These are phyloP conservation scores for Vombatus ursinus DNA, from an alignment of 2,113 vertebrate genomes.

Conservation along the genomic window DNA sequence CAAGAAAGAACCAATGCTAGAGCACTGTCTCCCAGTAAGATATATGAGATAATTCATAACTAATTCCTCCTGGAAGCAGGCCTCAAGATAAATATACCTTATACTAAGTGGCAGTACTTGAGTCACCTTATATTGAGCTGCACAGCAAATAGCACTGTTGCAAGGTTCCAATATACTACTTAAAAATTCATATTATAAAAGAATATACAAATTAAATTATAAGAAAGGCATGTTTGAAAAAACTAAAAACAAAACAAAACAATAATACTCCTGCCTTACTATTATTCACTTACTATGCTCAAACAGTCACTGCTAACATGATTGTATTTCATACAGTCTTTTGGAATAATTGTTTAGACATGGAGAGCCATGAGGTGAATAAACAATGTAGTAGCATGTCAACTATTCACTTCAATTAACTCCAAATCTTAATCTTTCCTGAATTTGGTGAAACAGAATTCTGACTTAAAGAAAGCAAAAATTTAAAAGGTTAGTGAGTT, in stretches of 20 bases:
- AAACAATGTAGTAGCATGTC: background rate
- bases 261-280: background rate
- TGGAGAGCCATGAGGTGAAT: background rate
- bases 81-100: no score
- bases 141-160: background rate
- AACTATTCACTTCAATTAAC: background rate
- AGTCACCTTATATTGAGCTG: background rate
- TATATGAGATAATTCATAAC: background rate
- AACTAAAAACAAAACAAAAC: background rate
- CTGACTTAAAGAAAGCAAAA: background rate
- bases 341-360: background rate
- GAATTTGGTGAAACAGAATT: background rate
- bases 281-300: background rate
- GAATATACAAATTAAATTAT: background rate
- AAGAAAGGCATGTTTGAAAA: background rate
- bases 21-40: background rate
- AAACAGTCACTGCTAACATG: background rate
- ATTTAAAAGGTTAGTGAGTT: background rate
- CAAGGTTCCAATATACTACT: background rate
- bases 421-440: background rate
- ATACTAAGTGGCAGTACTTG: background rate
- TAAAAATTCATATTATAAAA: background rate
- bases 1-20: background rate
- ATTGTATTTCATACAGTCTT: background rate
- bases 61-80: background rate